Base-by-base conservation (phyloP, 1,140 invertebrate species). In the Vanessa atalanta region DNA sequence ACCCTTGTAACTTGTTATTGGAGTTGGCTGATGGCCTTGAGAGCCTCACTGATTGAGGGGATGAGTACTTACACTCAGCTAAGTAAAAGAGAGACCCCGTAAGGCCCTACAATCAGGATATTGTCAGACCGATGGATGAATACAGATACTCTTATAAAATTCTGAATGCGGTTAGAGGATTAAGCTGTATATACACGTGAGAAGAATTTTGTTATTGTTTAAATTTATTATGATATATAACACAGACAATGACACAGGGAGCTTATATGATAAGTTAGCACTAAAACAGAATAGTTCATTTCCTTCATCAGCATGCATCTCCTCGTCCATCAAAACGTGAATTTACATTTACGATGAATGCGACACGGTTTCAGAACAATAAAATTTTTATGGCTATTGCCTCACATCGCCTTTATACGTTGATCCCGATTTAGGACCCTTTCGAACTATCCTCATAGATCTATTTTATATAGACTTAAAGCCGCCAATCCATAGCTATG, bases 341-440 rank as follows among this genome's bases (percentile, higher is more conserved):
- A 74, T 74, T 74, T 74, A 74, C 72, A 74, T 74, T 74, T 74
- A 74, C 72, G 72, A 74, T 74, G 72, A 74, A 74, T 74, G 57
- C 66, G 72, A 74, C 72, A 74, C 72, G 66, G 66, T 74, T 55
- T 61, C 50, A 48, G 61, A 50, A 69, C 72, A 74, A 74, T 74
- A 74, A 74, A 74, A 74, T 74, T 60, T 74, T 74, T 74, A 74
- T 57, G 60, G 72, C 66, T 61, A 74, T 74, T 68, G 72, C 72
- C 61, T 64, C 72, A 65, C 72, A 74, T 74, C 72, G 43, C 66
- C 72, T 74, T 74, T 74, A 68, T 73, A 74, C 72, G 57, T 53
- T 74, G 72, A 74, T 74, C 72, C 72, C 47, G 66, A 66, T 74
- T 74, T 65, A 74, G 72, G 60, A 73, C 65, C 47, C n/a, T 68